phyloP scores from a whole-genome alignment of 1,140 invertebrate species.

The Leptestheria dahalacensis region DNA sequence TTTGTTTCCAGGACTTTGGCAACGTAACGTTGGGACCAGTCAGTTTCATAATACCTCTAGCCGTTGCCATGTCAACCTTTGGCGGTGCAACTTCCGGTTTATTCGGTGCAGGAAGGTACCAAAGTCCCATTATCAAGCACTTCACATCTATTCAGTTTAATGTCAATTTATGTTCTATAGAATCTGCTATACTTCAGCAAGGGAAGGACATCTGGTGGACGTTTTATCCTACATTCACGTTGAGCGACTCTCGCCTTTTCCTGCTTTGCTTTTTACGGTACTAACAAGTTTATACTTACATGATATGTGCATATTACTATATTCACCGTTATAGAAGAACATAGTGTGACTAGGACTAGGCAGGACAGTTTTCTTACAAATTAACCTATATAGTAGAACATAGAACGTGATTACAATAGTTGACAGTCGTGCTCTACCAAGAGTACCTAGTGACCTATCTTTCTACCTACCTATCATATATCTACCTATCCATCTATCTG shows the following conservation, averaged over 20 bases:
- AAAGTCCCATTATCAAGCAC: background rate
- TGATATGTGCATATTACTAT: too few species aligned
- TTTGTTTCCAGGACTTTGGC: slow-evolving; percentile 37
- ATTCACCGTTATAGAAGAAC: too few species aligned
- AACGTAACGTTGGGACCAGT: slow-evolving; percentile 40
- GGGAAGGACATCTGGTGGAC: slow-evolving; percentile 38
- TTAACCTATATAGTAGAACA: too few species aligned
- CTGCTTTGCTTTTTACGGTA: slow-evolving; percentile 38
- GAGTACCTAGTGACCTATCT: too few species aligned
- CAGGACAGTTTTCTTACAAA: too few species aligned
- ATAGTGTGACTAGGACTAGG: too few species aligned
- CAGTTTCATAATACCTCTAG: slow-evolving; percentile 47
- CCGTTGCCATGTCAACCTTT: slow-evolving; percentile 56
- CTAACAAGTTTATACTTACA: too few species aligned
- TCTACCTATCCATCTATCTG: too few species aligned
- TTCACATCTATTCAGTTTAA: background rate
- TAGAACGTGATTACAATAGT: too few species aligned
- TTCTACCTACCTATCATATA: too few species aligned
- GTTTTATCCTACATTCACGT: slow-evolving; percentile 39
- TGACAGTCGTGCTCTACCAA: too few species aligned
- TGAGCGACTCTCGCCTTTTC: slow-evolving; percentile 34
- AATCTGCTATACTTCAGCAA: slow-evolving; percentile 38
- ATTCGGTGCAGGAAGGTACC: slow-evolving; percentile 49
- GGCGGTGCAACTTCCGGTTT: slow-evolving; percentile 57
- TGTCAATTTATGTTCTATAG: too few species aligned